Evolutionary conservation across 2,797 vertebrate genomes (phyloP).

Genomic region (Anguilla anguilla): DNA sequence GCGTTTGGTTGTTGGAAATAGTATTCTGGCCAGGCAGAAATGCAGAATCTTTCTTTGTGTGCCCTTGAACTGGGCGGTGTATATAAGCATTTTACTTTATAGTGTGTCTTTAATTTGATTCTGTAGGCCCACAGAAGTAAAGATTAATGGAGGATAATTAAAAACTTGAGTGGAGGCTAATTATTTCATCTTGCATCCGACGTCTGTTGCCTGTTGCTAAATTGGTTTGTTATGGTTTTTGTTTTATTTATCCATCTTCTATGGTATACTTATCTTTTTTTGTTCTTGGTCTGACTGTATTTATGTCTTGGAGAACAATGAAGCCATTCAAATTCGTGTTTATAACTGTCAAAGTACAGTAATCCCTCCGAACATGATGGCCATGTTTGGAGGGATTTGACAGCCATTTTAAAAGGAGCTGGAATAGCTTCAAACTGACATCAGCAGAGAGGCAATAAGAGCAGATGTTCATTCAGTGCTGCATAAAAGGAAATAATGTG

Average conservation of each 20-base stretch:
- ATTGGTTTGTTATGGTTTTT: not conserved
- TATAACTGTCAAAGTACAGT: not conserved
- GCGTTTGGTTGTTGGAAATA: not conserved
- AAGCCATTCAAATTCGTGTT: not conserved
- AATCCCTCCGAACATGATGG: not conserved
- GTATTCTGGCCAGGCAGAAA: not conserved
- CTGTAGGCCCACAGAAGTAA: not conserved
- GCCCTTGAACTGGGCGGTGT: not conserved
- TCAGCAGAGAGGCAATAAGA: not conserved
- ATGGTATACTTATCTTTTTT: not conserved
- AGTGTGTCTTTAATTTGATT: not conserved
- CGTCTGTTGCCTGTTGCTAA: not conserved
- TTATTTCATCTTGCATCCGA: not conserved
- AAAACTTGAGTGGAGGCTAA: not conserved
- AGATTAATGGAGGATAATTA: not conserved
- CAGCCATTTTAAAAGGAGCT: constrained; percentile 41
- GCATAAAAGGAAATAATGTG: not conserved
- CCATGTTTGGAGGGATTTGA: not conserved
- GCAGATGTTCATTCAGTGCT: not conserved
- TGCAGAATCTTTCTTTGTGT: not conserved
- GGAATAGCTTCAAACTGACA: constrained; percentile 45
- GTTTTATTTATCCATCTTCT: not conserved
- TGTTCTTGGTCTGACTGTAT: not conserved
- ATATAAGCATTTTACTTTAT: not conserved
- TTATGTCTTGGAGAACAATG: not conserved